Evolutionary conservation across 2,113 vertebrate species (phyloP), one percentile per base, ranked within the genome.

Genomic region (Columba janthina): DNA sequence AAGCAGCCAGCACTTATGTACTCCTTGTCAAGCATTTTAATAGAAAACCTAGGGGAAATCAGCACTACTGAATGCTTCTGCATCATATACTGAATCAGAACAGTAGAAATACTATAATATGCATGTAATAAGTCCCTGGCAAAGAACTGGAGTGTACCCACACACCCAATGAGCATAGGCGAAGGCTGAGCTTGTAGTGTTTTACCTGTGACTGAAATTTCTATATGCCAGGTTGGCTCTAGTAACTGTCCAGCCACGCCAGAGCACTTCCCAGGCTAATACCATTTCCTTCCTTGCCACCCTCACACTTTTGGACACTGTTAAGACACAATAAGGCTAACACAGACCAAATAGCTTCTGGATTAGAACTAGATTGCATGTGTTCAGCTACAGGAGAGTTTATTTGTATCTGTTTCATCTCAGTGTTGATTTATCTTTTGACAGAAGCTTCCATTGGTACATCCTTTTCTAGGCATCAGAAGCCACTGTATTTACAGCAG

Each of bases 1-100:
- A 75, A 92, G 48, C 54, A 89, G 71, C 1, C 62, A 65, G 31
- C 0, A 0, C 6, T 58, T 13, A 28, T 18, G 26, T 38, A 42
- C 16, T 18, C 25, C 38, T 67, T 81, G 44, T 28, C 29, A 57
- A 28, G 7, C 18, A 60, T 12, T 90, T 60, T 11, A 56, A 54
- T 16, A 64, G 42, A 67, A 92, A 86, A 53, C 7, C 10, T 17
- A 22, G 8, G 40, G 44, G 40, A 81, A 91, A 76, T 50, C 13
- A 87, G n/a, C 36, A 65, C 26, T 67, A 44, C 20, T n/a, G 26
- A 19, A 94, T 57, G 6, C 21, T 92, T 81, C 48, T 79, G 28
- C 46, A 86, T 32, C 19, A 46, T n/a, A 26, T 8, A 17, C 15
- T 81, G 34, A 69, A 69, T 44, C 15, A 72, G 16, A 89, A 67